phyloP scores from a whole-genome alignment of 1,140 invertebrate genomes.

The Zaprionus tsacasi region DNA sequence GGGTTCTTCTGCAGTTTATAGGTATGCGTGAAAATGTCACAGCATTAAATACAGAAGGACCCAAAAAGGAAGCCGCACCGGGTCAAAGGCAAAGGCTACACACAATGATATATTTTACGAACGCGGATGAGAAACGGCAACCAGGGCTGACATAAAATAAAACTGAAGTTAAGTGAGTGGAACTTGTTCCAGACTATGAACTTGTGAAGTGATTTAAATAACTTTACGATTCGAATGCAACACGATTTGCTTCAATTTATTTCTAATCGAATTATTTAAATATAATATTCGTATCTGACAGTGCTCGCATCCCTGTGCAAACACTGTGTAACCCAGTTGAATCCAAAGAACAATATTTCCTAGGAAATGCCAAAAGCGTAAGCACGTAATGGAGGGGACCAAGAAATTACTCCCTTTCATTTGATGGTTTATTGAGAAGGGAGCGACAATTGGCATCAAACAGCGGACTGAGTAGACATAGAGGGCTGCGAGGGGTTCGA shows the following conservation, averaged over 20 bases:
- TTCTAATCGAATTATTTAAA: neutral
- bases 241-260: too few relatives aligned
- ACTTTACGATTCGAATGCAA: too few relatives aligned
- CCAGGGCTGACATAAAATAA: constrained; percentile 24
- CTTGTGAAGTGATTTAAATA: too few relatives aligned
- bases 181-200: neutral
- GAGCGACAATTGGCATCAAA: constrained; percentile 45
- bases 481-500: neutral
- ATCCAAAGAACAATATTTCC: constrained; percentile 62
- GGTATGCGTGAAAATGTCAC: constrained; percentile 64
- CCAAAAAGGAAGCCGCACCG: constrained; percentile 3
- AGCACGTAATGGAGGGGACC: constrained; percentile 33
- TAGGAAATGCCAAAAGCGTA: constrained; percentile 50
- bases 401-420: constrained; percentile 40
- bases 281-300: neutral
- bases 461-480: neutral
- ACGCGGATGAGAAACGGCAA: constrained; percentile 23
- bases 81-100: constrained; percentile 52
- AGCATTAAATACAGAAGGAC: constrained; percentile 52
- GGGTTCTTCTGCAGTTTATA: constrained; percentile 47
- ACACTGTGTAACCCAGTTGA: constrained; percentile 24
- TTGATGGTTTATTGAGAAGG: constrained; percentile 48
- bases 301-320: constrained; percentile 38
- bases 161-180: constrained; percentile 5
- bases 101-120: constrained; percentile 69